Evolutionary conservation across 1,140 invertebrate species (phyloP).

Genomic region (Rhyacophila brunnea): DNA sequence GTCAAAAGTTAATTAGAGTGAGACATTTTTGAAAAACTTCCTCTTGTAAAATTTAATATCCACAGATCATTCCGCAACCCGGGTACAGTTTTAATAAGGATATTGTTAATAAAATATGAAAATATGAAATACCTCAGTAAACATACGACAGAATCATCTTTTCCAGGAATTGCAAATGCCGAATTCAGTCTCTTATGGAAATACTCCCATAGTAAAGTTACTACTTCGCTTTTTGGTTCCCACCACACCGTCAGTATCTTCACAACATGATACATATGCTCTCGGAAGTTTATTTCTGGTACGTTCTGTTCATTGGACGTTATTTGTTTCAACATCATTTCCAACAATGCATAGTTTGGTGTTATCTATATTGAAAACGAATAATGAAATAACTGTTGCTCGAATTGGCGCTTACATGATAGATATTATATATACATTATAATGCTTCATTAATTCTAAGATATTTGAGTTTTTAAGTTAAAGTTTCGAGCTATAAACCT

Average conservation of each 20-base stretch:
- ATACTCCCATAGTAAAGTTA: constrained; percentile 32
- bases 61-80: too few species aligned
- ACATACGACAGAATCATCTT: constrained; percentile 11
- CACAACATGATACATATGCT: constrained; percentile 21
- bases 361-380: constrained; percentile 24
- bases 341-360: constrained; percentile 28
- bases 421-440: too few species aligned
- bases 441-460: too few species aligned
- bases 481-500: too few species aligned
- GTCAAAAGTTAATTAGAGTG: too few species aligned
- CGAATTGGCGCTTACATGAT: too few species aligned
- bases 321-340: constrained; percentile 22
- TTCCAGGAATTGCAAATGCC: constrained; percentile 20
- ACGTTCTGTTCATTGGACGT: constrained; percentile 13
- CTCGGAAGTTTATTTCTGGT: constrained; percentile 21
- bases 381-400: constrained; percentile 2
- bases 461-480: not conserved
- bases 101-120: too few species aligned
- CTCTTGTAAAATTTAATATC: too few species aligned
- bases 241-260: constrained; percentile 26
- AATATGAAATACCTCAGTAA: constrained; percentile 24
- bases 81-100: too few species aligned
- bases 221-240: constrained; percentile 30
- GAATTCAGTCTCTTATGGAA: constrained; percentile 34
- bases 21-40: too few species aligned